Evolutionary conservation across 2,113 vertebrate genomes (phyloP).

Genomic region (Hippopotamus amphibius): DNA sequence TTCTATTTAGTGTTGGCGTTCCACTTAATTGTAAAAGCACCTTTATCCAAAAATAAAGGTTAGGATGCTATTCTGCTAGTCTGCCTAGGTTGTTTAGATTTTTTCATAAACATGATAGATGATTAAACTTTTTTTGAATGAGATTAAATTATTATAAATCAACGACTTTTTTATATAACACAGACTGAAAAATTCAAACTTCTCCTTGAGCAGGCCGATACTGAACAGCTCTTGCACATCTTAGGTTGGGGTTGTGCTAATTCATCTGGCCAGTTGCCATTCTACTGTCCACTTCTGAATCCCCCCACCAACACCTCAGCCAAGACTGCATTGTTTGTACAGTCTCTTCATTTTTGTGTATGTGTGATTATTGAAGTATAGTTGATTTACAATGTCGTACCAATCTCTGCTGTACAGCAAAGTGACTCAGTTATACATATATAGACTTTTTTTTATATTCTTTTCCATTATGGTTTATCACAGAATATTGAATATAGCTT

Average conservation of each 20-base stretch:
- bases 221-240: neutral
- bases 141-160: slow-evolving; percentile 14
- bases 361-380: no score
- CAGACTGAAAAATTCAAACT: neutral
- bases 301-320: neutral
- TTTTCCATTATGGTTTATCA: no score
- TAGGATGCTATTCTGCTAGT: neutral
- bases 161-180: neutral
- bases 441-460: no score
- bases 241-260: neutral
- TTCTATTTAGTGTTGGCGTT: neutral
- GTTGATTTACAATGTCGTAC: no score
- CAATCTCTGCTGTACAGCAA: no score
- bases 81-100: neutral
- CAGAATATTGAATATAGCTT: no score
- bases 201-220: neutral
- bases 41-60: slow-evolving; percentile 20
- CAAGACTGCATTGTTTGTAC: neutral
- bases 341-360: neutral
- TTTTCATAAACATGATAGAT: neutral
- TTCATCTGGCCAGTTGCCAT: neutral
- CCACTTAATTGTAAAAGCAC: neutral
- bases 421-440: no score
- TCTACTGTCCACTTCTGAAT: neutral
- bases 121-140: neutral